Base-by-base conservation (phyloP, 2,888 invertebrate species). In the Hemithea aestivaria region DNA sequence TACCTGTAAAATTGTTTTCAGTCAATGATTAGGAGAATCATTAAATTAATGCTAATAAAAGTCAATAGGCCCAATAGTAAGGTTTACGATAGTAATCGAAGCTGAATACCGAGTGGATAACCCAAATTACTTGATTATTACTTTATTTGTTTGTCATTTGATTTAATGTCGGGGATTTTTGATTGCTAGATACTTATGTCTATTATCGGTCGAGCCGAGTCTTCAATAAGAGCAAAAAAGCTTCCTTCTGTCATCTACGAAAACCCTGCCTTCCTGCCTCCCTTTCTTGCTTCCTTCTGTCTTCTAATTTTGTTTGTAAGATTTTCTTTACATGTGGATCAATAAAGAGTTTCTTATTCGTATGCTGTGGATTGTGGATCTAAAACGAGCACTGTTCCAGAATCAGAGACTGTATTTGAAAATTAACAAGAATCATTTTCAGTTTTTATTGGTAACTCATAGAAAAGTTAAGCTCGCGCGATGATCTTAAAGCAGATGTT, bases 31-130 rank as follows among this genome's bases (percentile, higher is more conserved):
- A 33, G 36, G 29, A 33, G 30, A 28, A 32, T 41, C 32, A 41
- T 41, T 35, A 32, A 32, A 2, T 20, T 23, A 36, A 42, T 37
- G 33, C 29, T 21, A 33, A 42, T 42, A 42, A 42, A 42, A 42
- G 26, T 42, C 20, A 22, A 41, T 42, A 36, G 41, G 41, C 36
- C 36, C 36, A 40, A 42, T 42, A 27, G 31, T 32, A 29, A 39
- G 36, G 20, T 42, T 42, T 42, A 42, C 33, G 41, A 37, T 34
- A 28, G 33, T 28, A 34, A 37, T 42, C 29, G 36, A 42, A 42
- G 33, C 29, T n/a, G 26, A 28, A 42, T 26, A 42, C 29, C 26
- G 29, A 33, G 36, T 41, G 31, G 34, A 31, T 12, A 33, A 29
- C n/a, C 36, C 36, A 33, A 36, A 37, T 37, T 25, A 33, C 33